Evolutionary conservation across 2,888 invertebrate species (phyloP).

Genomic region (Cephus runcator): DNA sequence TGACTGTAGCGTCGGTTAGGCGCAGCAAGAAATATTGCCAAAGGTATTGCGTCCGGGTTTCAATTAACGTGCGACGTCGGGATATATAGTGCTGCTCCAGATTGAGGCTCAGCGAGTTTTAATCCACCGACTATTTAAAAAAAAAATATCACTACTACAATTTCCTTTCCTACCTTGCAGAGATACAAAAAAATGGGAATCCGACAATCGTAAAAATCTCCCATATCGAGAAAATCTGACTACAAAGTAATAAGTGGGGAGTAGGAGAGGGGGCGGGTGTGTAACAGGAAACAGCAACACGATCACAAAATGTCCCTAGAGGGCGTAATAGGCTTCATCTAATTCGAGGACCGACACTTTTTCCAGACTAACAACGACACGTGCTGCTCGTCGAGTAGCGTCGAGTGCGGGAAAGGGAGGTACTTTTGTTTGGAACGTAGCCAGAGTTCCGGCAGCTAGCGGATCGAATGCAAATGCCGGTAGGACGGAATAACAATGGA

Average conservation of each 20-base stretch:
- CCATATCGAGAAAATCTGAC: background rate
- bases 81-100: background rate
- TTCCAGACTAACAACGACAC: background rate
- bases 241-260: background rate
- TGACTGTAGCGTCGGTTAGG: constrained; percentile 3
- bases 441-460: constrained; percentile 30
- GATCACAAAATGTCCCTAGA: background rate
- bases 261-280: background rate
- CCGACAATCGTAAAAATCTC: background rate
- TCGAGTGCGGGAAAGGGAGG: constrained; percentile 28
- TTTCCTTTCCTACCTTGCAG: background rate
- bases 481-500: constrained; percentile 30
- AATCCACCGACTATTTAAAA: background rate
- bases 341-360: background rate
- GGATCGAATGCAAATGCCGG: constrained; percentile 37
- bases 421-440: constrained; percentile 39
- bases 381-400: background rate
- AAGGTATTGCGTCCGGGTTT: background rate
- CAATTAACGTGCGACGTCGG: background rate
- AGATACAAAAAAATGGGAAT: background rate
- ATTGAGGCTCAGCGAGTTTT: background rate
- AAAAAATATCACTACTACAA: background rate
- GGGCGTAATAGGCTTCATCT: background rate
- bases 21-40: background rate
- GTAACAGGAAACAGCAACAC: background rate